These are phyloP conservation scores for Pseudomyrmex sp. DNA, from an alignment of 1,140 invertebrate species.

Conservation along the genomic window DNA sequence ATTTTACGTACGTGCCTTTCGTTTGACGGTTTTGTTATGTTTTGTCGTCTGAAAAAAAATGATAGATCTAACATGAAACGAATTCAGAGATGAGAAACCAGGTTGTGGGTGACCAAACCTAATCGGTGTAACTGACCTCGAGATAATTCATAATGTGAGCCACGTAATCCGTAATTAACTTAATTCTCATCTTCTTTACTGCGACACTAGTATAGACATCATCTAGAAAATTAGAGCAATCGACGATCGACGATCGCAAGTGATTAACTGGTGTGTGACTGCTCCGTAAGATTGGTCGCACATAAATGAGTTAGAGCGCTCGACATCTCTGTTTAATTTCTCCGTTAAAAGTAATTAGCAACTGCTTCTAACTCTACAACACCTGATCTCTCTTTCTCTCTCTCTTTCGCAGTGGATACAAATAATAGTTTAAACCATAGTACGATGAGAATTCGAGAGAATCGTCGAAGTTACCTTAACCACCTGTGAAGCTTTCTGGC, in stretches of 20 bases:
- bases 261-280: conserved; percentile 38
- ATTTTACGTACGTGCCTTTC: neutral
- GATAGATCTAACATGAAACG: neutral
- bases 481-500: conserved; percentile 8
- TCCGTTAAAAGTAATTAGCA: neutral
- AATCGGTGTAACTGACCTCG: conserved; percentile 36
- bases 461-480: neutral
- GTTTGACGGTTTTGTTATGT: neutral
- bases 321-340: neutral
- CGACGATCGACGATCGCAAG: conserved; percentile 16
- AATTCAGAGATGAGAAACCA: neutral
- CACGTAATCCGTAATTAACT: conserved; percentile 26
- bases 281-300: conserved; percentile 6
- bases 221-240: conserved; percentile 33
- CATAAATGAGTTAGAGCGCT: neutral
- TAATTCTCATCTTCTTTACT: conserved; percentile 21
- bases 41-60: neutral
- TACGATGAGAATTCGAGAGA: no score
- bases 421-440: no score
- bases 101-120: neutral
- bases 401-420: no score
- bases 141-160: conserved; percentile 16
- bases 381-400: no score
- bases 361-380: no score
- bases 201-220: neutral